Percentiles rank a stretch among this genome's conserved stretches.
These are phyloP conservation scores for Agapostemon virescens DNA, from an alignment of 2,888 invertebrate species.

Conservation along the genomic window DNA sequence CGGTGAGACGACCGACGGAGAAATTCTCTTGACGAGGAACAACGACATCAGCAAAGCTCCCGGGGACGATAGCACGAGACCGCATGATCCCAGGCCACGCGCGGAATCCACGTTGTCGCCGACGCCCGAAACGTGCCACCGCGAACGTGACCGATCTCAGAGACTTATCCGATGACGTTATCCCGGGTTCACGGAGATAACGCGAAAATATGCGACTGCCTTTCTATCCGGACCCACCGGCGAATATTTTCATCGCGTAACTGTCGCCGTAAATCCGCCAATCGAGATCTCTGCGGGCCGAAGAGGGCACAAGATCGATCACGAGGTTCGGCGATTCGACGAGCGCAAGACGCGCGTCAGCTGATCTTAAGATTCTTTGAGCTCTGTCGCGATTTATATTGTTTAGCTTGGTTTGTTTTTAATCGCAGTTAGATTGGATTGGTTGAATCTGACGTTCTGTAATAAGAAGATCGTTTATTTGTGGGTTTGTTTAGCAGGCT, in stretches of 20 bases:
- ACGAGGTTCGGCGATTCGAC: not conserved
- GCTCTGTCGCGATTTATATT: not conserved
- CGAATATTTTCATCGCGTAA: constrained; percentile 10
- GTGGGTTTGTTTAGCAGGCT: too few species aligned
- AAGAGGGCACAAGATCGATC: not conserved
- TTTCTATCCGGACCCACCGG: constrained; percentile 6
- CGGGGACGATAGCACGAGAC: constrained; percentile 40
- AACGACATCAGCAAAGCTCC: constrained; percentile 45
- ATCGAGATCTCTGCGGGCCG: not conserved
- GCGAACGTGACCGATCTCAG: constrained; percentile 55
- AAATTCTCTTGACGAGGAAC: constrained; percentile 41
- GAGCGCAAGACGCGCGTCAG: not conserved
- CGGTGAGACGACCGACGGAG: constrained; percentile 14
- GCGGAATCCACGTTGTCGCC: constrained; percentile 52
- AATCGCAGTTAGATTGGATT: not conserved
- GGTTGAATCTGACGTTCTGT: too few species aligned
- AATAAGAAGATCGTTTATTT: too few species aligned
- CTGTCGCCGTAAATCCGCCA: not conserved
- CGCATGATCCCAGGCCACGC: constrained; percentile 38
- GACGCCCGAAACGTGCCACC: constrained; percentile 57
- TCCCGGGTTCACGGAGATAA: constrained; percentile 57
- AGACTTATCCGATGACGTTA: constrained; percentile 63
- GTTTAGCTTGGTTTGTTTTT: not conserved
- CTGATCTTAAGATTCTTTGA: not conserved
- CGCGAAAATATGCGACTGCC: constrained; percentile 55